These are phyloP conservation scores for Drosophila demipolita DNA, from an alignment of 2,888 invertebrate genomes.

Conservation along the genomic window DNA sequence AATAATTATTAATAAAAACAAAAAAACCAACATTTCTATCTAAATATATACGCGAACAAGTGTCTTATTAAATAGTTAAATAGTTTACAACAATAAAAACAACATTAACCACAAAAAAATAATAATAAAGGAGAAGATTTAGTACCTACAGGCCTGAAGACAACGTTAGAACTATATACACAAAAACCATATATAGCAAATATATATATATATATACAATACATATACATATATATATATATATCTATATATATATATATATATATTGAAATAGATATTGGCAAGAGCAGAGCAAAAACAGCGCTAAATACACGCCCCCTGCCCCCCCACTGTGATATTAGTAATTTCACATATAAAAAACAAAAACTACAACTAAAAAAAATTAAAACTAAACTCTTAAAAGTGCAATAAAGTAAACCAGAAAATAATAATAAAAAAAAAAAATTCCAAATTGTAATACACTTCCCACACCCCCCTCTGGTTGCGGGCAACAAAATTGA, in stretches of 20 bases:
- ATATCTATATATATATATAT: slow-evolving; percentile 36
- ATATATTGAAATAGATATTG: slow-evolving; percentile 46
- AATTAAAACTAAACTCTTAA: slow-evolving; percentile 10
- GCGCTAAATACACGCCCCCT: slow-evolving; percentile 45
- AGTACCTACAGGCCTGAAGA: slow-evolving; percentile 78
- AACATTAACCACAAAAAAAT: slow-evolving; percentile 37
- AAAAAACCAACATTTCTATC: slow-evolving; percentile 32
- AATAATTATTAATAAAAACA: slow-evolving; percentile 12
- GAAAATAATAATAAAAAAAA: background rate
- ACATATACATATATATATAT: slow-evolving; percentile 44
- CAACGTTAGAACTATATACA: slow-evolving; percentile 65
- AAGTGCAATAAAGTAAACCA: slow-evolving; percentile 45
- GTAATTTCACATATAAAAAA: slow-evolving; percentile 61
- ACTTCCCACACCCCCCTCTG: slow-evolving; percentile 11
- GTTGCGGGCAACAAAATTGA: slow-evolving; percentile 17
- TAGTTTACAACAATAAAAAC: slow-evolving; percentile 39
- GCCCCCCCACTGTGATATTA: slow-evolving; percentile 63
- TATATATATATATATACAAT: slow-evolving; percentile 49
- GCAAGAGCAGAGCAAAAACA: slow-evolving; percentile 41
- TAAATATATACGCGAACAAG: slow-evolving; percentile 76
- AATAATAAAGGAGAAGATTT: slow-evolving; percentile 61
- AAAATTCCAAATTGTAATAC: slow-evolving; percentile 23
- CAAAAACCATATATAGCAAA: slow-evolving; percentile 47
- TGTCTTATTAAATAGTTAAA: slow-evolving; percentile 79
- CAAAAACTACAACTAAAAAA: slow-evolving; percentile 1